Evolutionary conservation across 2,797 vertebrate species (phyloP), one percentile per base, ranked within the genome.

Genomic region (Prionace glauca): DNA sequence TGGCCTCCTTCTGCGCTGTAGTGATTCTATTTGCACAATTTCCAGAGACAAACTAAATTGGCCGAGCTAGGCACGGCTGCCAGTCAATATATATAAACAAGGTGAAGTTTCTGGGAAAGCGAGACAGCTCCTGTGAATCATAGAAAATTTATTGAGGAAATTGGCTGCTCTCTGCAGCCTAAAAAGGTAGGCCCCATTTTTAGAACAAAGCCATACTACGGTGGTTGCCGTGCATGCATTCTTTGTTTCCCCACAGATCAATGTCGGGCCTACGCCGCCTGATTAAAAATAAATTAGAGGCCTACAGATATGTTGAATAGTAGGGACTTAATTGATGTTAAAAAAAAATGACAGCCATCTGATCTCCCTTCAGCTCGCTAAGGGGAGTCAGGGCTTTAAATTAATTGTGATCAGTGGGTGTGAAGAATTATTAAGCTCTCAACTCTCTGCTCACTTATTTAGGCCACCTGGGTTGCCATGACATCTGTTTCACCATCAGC

Each of bases 391-490:
- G 60, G 36, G 90, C 67, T 92, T 92, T 92, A 69, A 92, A 69
- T 92, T 92, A 92, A 92, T 92, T 92, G 90, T 92, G 90, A 92
- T 92, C 90, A 92, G 62, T 92, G 90, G 65, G 90, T 92, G 90
- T 92, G 90, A 69, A 91, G 11, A 92, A 69, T 92, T 92, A 36
- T 69, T 24, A 69, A 69, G 90, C 65, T 69, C 90, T 91, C 88
- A 22, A 65, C 5, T 91, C 88, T 41, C n/a, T 41, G 90, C 90
- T 92, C 90, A 92, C 36, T 92, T 92, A 69, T 92, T 92, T 69
- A 92, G 65, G 56, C 90, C 65, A 41, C 65, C 65, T 69, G 65
- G n/a, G 90, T 92, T 69, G 62, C 65, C 90, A 92, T 92, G 62
- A 92, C 90, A 92, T 92, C 90, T 69, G 90, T 41, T 67, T 69